phyloP scores from a whole-genome alignment of 2,113 vertebrate species.

The Labeo rohita region DNA sequence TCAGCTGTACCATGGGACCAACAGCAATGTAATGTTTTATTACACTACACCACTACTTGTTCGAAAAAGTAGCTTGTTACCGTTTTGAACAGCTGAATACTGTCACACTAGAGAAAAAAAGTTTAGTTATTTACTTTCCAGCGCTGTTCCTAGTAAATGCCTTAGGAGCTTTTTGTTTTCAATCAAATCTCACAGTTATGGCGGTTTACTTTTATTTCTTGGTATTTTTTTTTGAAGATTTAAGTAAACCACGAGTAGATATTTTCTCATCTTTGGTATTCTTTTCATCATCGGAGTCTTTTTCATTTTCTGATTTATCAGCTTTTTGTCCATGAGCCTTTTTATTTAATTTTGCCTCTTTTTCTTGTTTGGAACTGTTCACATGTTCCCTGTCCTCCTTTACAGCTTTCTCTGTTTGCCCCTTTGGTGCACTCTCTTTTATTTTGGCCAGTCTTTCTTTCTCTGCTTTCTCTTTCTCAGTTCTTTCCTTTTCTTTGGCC shows the following conservation, averaged over 20 bases:
- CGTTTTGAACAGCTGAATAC: neutral
- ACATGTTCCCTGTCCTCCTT: slow-evolving; percentile 3
- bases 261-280: slow-evolving; percentile 36
- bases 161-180: neutral
- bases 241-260: slow-evolving; percentile 46
- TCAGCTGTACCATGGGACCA: neutral
- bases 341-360: neutral
- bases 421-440: slow-evolving; percentile 17
- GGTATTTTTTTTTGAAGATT: slow-evolving; percentile 52
- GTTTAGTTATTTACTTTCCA: neutral
- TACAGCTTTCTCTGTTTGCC: neutral
- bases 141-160: neutral
- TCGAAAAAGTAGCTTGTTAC: neutral
- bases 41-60: neutral
- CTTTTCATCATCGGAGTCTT: slow-evolving; percentile 14
- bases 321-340: slow-evolving; percentile 10
- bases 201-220: neutral
- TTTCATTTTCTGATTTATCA: neutral
- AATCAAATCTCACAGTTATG: neutral
- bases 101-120: neutral
- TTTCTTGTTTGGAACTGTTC: slow-evolving; percentile 12
- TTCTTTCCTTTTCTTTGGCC: slow-evolving; percentile 36
- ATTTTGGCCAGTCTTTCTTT: neutral
- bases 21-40: neutral
- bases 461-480: slow-evolving; percentile 10